Conservation (phyloP, 2,113 vertebrate genomes). For the Lagopus muta region DNA sequence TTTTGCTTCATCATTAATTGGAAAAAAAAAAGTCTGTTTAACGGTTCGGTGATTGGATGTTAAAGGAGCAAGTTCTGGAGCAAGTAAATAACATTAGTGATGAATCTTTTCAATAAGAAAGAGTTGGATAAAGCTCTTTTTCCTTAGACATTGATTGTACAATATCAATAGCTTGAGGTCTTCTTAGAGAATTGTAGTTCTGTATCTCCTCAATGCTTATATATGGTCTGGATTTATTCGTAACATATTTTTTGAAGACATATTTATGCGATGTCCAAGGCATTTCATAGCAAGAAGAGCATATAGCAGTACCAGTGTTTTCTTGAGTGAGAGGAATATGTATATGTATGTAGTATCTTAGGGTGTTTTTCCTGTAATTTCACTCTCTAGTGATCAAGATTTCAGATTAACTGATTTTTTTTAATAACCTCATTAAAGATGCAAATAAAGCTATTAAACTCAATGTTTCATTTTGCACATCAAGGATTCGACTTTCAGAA, state of each 20-base stretch:
- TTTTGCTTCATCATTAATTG: neutral
- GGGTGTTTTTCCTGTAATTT: neutral
- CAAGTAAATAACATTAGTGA: neutral
- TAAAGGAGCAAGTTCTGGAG: neutral
- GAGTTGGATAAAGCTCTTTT: neutral
- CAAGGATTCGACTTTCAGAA: neutral
- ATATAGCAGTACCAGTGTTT: neutral
- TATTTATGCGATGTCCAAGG: neutral
- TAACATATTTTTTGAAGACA: neutral
- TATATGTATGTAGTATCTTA: neutral
- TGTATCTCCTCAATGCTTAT: too few relatives aligned
- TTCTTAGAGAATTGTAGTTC: neutral
- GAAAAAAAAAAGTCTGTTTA: neutral
- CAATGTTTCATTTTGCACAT: neutral
- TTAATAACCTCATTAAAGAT: neutral
- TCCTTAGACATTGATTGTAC: neutral
- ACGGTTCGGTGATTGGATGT: neutral
- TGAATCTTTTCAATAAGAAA: neutral
- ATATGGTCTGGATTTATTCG: neutral
- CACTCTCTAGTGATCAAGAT: neutral
- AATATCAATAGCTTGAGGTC: fast-evolving
- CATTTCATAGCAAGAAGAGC: neutral
- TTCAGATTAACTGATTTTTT: neutral
- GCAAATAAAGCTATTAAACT: neutral
- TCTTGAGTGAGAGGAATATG: neutral